These are phyloP conservation scores for Lasioglossum villosulum DNA, from an alignment of 2,888 invertebrate species.

Conservation along the genomic window DNA sequence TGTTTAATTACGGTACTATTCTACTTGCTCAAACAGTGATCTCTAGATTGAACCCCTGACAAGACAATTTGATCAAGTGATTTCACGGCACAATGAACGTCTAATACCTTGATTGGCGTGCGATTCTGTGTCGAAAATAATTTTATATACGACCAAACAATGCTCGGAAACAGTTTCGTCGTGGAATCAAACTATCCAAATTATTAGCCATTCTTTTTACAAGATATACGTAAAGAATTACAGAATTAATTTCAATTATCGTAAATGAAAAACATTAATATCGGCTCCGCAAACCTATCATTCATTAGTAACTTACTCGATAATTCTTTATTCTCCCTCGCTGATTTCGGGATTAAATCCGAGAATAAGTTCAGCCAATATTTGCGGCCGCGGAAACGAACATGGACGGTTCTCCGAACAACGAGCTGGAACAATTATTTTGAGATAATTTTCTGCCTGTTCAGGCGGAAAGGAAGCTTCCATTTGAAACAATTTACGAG, in stretches of 20 bases:
- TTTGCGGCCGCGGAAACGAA: neutral
- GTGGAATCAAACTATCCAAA: neutral
- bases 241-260: neutral
- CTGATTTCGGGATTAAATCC: neutral
- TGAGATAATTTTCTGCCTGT: neutral
- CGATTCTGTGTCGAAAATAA: neutral
- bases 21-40: neutral
- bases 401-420: neutral
- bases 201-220: neutral
- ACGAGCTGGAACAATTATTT: neutral
- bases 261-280: neutral
- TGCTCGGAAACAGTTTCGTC: neutral
- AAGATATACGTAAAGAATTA: too few relatives aligned
- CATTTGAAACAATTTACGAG: slow-evolving; percentile 5
- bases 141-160: neutral
- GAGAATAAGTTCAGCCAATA: neutral
- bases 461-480: neutral
- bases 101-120: neutral
- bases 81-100: neutral
- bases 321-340: neutral
- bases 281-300: neutral
- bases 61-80: neutral
- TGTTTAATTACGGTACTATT: neutral
- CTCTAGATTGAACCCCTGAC: neutral
- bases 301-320: neutral